These are phyloP conservation scores for Formica exsecta DNA, from an alignment of 1,140 invertebrate genomes.

Conservation along the genomic window DNA sequence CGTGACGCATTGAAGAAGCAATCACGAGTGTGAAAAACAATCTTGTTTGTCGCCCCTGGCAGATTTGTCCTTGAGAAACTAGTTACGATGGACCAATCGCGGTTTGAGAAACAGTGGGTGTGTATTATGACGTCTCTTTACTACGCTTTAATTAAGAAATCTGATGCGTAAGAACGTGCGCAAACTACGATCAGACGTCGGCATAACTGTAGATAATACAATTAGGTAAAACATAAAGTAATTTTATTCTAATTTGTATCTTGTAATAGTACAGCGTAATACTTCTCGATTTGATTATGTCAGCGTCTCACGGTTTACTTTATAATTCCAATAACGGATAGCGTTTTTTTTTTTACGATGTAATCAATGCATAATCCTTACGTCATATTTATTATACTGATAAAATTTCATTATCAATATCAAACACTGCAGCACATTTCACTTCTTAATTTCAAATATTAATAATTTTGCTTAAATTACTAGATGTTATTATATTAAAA, in stretches of 20 bases:
- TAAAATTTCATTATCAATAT: not conserved
- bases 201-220: not conserved
- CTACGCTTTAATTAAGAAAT: conserved; percentile 54
- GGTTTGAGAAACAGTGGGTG: conserved; percentile 12
- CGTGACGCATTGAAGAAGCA: conserved; percentile 7
- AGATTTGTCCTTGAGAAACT: not conserved
- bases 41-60: conserved; percentile 45
- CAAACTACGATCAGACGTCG: not conserved
- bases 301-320: not conserved
- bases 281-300: not conserved
- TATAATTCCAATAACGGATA: not conserved
- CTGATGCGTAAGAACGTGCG: not conserved
- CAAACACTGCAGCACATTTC: not conserved
- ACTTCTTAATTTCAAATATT: not conserved
- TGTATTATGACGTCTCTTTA: conserved; percentile 37
- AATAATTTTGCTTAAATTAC: not conserved
- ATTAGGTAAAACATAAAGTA: not conserved
- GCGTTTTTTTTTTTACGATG: not conserved
- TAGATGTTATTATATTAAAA: not conserved
- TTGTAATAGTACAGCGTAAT: not conserved
- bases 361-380: not conserved
- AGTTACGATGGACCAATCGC: conserved; percentile 31
- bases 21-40: conserved; percentile 38
- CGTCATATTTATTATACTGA: not conserved
- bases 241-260: not conserved